Conservation (phyloP, 2,888 invertebrate genomes). For the Stomorhina lunata region DNA sequence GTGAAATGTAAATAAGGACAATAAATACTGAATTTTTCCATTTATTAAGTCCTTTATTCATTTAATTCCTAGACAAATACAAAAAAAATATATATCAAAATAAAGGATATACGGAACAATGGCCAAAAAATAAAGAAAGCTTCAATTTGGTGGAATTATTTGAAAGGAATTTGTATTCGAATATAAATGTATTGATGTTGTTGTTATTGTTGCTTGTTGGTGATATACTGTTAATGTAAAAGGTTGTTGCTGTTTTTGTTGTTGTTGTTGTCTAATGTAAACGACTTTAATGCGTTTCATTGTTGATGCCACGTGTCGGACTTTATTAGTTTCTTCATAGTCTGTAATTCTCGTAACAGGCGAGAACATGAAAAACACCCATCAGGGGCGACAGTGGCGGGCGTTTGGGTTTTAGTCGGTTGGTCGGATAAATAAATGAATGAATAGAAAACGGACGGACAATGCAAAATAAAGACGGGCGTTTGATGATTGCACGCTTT, state of each 20-base stretch:
- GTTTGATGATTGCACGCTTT: slow-evolving; percentile 76
- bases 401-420: slow-evolving; percentile 31
- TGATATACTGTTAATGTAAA: too few relatives aligned
- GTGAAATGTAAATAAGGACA: not conserved
- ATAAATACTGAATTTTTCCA: not conserved
- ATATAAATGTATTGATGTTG: slow-evolving; percentile 33
- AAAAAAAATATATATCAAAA: slow-evolving; percentile 6
- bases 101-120: slow-evolving; percentile 44
- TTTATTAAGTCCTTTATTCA: not conserved
- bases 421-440: slow-evolving; percentile 24
- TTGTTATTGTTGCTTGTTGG: slow-evolving; percentile 59
- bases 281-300: slow-evolving; percentile 81
- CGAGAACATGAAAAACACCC: slow-evolving; percentile 69
- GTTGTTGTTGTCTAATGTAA: slow-evolving; percentile 74
- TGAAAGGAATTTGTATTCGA: slow-evolving; percentile 23
- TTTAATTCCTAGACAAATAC: slow-evolving; percentile 14
- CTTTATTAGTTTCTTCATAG: slow-evolving; percentile 79
- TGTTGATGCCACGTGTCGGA: slow-evolving; percentile 80
- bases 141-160: slow-evolving; percentile 27
- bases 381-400: slow-evolving; percentile 58
- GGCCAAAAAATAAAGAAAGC: not conserved
- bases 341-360: slow-evolving; percentile 66
- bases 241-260: slow-evolving; percentile 31
- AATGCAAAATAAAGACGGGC: not conserved
- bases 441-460: slow-evolving; percentile 53